A percentile compares a stretch with the other conserved stretches of the same genome.
Evolutionary conservation across 2,113 vertebrate genomes (phyloP).

Genomic region (Heliornis fulica): DNA sequence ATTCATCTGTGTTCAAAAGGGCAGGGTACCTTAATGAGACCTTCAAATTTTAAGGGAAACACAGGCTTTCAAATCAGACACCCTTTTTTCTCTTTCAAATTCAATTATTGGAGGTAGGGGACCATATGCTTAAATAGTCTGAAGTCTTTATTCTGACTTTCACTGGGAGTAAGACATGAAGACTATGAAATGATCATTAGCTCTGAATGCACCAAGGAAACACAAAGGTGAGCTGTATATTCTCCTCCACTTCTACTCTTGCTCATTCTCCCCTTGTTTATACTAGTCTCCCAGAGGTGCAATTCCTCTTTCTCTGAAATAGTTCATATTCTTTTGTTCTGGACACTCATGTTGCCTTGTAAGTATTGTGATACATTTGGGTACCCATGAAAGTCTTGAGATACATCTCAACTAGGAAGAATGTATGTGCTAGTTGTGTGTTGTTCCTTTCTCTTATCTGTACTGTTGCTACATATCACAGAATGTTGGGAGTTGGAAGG

Average conservation of each 20-base stretch:
- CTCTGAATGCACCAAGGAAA: background rate
- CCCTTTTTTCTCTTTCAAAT: background rate
- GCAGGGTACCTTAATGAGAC: background rate
- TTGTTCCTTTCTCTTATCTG: background rate
- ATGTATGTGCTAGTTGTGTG: background rate
- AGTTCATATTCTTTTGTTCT: background rate
- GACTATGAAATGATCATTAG: background rate
- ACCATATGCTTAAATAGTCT: background rate
- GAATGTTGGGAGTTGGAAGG: too few relatives aligned
- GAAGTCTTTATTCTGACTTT: background rate
- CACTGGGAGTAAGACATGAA: too few relatives aligned
- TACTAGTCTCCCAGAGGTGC: background rate
- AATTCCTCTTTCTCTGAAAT: background rate
- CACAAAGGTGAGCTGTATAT: background rate
- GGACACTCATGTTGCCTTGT: background rate
- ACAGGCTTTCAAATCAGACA: background rate
- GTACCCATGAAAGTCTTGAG: background rate
- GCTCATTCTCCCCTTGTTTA: background rate
- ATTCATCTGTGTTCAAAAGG: background rate
- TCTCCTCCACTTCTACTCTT: background rate
- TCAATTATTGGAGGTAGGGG: background rate
- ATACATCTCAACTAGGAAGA: background rate
- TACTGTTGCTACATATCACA: background rate
- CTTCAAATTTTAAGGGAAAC: background rate
- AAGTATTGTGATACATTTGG: background rate